phyloP scores from a whole-genome alignment of 2,888 invertebrate species.

The Cryptus armator region DNA sequence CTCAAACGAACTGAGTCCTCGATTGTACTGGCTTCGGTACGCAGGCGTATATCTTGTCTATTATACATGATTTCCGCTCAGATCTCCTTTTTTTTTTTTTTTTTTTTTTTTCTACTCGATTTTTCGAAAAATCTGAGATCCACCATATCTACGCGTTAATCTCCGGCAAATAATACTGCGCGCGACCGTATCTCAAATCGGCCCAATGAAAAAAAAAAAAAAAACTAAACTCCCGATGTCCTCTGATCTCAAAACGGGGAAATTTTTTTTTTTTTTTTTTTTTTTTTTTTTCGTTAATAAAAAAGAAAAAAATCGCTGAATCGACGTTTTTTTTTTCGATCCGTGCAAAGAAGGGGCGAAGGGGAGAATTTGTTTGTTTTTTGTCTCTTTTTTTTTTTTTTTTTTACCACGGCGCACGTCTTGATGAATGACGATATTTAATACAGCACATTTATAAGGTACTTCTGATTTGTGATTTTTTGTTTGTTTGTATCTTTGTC shows the following conservation, averaged over 20 bases:
- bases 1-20: constrained; percentile 66
- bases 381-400: neutral
- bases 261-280: no score
- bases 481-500: constrained; percentile 41
- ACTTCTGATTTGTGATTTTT: constrained; percentile 60
- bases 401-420: constrained; percentile 43
- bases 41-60: constrained; percentile 51
- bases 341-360: neutral
- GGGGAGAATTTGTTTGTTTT: neutral
- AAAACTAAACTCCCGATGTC: constrained; percentile 20
- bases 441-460: constrained; percentile 66
- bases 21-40: constrained; percentile 72
- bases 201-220: constrained; percentile 25
- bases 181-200: constrained; percentile 58
- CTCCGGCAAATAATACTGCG: constrained; percentile 71
- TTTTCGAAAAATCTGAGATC: constrained; percentile 24
- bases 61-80: constrained; percentile 46
- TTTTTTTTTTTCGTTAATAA: neutral
- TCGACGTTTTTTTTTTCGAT: neutral
- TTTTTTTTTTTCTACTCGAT: constrained; percentile 22
- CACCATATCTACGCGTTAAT: constrained; percentile 35
- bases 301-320: neutral
- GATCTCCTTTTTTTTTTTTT: constrained; percentile 67
- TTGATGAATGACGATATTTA: constrained; percentile 54
- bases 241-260: constrained; percentile 12